Evolutionary conservation across 2,888 invertebrate species (phyloP), one percentile per base, ranked within the genome.

Genomic region (Tiliacea aurago): DNA sequence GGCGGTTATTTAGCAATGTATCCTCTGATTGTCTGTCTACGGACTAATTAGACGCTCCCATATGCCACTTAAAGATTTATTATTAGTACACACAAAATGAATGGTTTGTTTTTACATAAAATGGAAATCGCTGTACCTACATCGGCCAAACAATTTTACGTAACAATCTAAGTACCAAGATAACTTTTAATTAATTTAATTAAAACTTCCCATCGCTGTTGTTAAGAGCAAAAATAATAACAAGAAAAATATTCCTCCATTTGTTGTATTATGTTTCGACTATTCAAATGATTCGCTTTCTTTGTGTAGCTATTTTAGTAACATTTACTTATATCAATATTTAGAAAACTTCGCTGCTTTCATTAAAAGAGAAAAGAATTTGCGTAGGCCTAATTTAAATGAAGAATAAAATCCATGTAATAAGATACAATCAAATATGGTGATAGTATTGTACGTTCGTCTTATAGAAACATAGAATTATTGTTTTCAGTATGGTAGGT

Each of bases 131-230:
- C 23, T 69, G 45, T 58, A 76, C 65, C 47, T 47, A 47, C 59
- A 15, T 61, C 64, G 67, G 33, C 58, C 49, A 67, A 56, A 77
- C 45, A 61, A 79, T 84, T 69, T 80, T 66, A 76, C 65, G 75
- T 70, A 76, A 72, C 77, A 79, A 79, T 65, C 41, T 70, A 78
- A 79, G 58, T 82, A 84, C 68, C 41, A 61, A 78, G 76, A 73
- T 69, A 88, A 87, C 81, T 86, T 88, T 86, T 86, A 86, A 89
- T 88, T 83, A 88, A 84, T 78, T 86, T 86, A 85, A 86, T 89
- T 86, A 86, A 87, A 88, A 87, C 79, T 86, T 88, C 53, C 73
- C 78, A 83, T 78, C 74, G 73, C 56, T 58, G 73, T 77, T 77
- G 56, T 73, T 72, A 61, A 70, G 63, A 82, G 68, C 51, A 76